Conservation (phyloP, 2,888 invertebrate genomes). For the Tetropium fuscum region DNA sequence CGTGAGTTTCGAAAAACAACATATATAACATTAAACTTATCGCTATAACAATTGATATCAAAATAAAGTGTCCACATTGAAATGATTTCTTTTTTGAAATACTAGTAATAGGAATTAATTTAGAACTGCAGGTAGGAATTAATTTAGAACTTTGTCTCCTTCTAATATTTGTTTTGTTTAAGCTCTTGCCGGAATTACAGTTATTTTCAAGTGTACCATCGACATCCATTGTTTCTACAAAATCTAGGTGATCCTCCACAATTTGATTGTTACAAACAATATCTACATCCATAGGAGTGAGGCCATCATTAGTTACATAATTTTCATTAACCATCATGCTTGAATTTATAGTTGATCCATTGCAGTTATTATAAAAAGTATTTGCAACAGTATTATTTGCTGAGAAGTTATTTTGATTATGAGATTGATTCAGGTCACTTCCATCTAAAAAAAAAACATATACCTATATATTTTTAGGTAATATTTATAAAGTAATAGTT, state of each 20-base stretch:
- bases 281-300: slow-evolving; percentile 19
- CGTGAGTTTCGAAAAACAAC: slow-evolving; percentile 6
- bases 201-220: too few relatives aligned
- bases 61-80: neutral
- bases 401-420: slow-evolving; percentile 6
- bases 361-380: too few relatives aligned
- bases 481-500: too few relatives aligned
- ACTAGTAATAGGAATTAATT: neutral
- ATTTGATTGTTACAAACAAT: neutral
- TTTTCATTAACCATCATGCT: neutral
- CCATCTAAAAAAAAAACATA: slow-evolving; percentile 11
- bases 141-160: too few relatives aligned
- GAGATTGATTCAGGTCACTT: slow-evolving; percentile 2
- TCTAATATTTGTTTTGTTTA: too few relatives aligned
- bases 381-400: too few relatives aligned
- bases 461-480: neutral
- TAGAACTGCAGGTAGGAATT: too few relatives aligned
- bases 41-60: slow-evolving; percentile 10
- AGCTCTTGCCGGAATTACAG: too few relatives aligned
- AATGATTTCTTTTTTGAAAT: slow-evolving; percentile 7
- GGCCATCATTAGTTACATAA: neutral
- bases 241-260: slow-evolving; percentile 1
- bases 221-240: slow-evolving; percentile 13
- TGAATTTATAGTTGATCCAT: too few relatives aligned
- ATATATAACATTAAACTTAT: slow-evolving; percentile 13